Evolutionary conservation across 2,797 vertebrate genomes (phyloP), one percentile per base, ranked within the genome.

Genomic region (Lithobates sylvaticus): DNA sequence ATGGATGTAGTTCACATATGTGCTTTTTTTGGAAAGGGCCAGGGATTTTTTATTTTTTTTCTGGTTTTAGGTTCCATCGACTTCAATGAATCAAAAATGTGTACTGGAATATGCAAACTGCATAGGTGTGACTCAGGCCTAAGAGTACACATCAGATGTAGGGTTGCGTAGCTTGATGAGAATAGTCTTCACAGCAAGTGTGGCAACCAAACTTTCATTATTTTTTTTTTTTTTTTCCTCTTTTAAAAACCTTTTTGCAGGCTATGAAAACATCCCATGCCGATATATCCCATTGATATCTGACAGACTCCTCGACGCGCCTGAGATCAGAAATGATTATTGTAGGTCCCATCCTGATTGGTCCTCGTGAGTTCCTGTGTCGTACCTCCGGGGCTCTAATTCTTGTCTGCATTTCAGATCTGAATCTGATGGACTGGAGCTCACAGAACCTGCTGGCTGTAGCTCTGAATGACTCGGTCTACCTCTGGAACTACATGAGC

Each of bases 401-500:
- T 10, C 39, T 2, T 65, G 18, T 69, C 64, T 8, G 0, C 26
- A 3, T 74, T 32, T 34, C 61, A 99, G 98, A 99, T 94, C 91
- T 99, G 80, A 99, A 99, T 91, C 95, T 99, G 16, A 94, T 99
- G 75, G 98, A 98, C 88, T 99, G 98, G 98, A 97, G 97, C 91
- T 95, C 95, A 85, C 94, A 91, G 78, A 98, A 99, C 50, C 70
- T 96, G 32, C 90, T 99, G 5, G 97, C 98, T 0, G 98, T 99
- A 77, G 98, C 96, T 0, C 94, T 99, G 88, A 95, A 97, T 78
- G 96, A 96, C 89, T 94, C 92, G 0, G 96, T 98, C 16, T 99
- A 98, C 89, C 89, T 99, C 81, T 98, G 97, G 98, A 96, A 96
- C 65, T 95, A 97, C 0, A 36, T 86, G 4, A 88, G 93, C 29